Evolutionary conservation across 2,797 vertebrate genomes (phyloP), one percentile per base, ranked within the genome.

Genomic region (Tauraco hartlaubi): DNA sequence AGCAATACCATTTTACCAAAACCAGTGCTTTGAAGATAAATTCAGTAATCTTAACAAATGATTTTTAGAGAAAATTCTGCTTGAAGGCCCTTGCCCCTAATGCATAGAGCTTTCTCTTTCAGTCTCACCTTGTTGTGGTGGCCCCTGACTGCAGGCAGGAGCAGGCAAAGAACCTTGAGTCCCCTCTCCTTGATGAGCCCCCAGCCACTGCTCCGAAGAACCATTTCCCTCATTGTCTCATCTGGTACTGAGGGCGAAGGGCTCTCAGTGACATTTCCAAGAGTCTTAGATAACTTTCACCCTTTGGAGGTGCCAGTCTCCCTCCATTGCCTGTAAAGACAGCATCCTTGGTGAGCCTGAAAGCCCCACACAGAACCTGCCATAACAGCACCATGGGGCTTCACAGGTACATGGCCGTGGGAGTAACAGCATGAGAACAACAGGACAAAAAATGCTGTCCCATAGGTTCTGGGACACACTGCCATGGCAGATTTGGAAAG

Each of bases 401-500:
- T 77, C 91, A 52, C 33, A 29, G 12, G 14, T 59, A 7, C 9
- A 2, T 11, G 28, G 26, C 49, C 33, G 6, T 52, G 19, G 55
- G 14, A 75, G 16, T 55, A 39, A 71, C 5, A 48, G 21, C 11
- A 25, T 35, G 37, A 29, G 25, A 56, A 44, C 8, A 80, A 35
- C 2, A 15, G 21, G 28, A 18, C 28, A 15, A 22, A 66, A 93
- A 59, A 1, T 21, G 7, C 4, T 6, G 1, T 76, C 48, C 22
- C 43, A 13, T 15, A 21, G 59, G 28, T 17, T n/a, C 25, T 43
- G 28, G 14, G 63, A 25, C 28, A 20, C 25, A 26, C 9, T 76
- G 28, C 52, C 18, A 4, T 0, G 0, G 22, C 41, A 78, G 37
- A 26, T 5, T 3, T 22, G 44, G 8, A 44, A 28, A 48, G 43